Conservation (phyloP, 2,888 invertebrate species). For the Hemicrepidius hirtus region DNA sequence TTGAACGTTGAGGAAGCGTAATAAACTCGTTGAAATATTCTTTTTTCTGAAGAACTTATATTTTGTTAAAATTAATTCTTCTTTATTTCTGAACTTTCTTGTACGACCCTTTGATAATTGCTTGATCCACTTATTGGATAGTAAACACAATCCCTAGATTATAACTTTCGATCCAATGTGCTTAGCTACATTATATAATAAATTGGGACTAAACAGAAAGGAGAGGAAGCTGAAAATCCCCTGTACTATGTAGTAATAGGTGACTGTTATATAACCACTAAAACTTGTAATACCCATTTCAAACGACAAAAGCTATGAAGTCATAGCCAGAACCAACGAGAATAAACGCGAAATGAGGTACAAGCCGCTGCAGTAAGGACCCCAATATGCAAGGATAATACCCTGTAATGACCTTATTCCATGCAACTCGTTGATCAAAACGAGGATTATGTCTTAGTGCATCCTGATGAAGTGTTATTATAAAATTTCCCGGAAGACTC, state of each 20-base stretch:
- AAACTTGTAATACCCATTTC: conserved; percentile 24
- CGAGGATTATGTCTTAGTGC: conserved; percentile 32
- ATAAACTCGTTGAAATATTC: conserved; percentile 2
- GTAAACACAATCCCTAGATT: conserved; percentile 6
- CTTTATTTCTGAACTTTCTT: too few relatives aligned
- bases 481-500: neutral
- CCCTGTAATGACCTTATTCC: conserved; percentile 34
- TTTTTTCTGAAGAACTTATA: neutral
- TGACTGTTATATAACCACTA: conserved; percentile 22
- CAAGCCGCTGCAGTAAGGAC: conserved; percentile 18
- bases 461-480: conserved; percentile 19
- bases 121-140: conserved; percentile 1
- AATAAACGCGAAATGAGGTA: conserved; percentile 13
- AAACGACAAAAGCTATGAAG: conserved; percentile 20
- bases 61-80: neutral
- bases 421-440: conserved; percentile 33
- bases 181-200: conserved; percentile 12
- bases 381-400: conserved; percentile 39
- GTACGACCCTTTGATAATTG: neutral
- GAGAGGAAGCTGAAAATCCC: conserved; percentile 18
- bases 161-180: conserved; percentile 21
- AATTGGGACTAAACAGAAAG: conserved; percentile 8
- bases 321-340: neutral
- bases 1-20: neutral
- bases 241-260: conserved; percentile 9